A percentile compares a stretch with the other conserved stretches of the same genome.
phyloP scores from a whole-genome alignment of 2,797 vertebrate species.

The Coregonus suidteri region DNA sequence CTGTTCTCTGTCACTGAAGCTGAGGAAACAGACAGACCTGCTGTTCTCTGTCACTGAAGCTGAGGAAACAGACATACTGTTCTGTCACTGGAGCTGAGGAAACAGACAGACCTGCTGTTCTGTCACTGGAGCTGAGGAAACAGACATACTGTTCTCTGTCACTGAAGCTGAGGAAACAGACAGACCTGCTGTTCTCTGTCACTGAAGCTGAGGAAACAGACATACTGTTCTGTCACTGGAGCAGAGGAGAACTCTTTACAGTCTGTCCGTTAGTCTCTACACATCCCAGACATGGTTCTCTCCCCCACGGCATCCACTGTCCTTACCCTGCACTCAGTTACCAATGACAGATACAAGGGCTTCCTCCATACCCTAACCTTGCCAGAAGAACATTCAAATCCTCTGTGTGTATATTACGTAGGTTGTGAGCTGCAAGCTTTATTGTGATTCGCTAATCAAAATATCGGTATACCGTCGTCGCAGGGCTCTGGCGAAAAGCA shows the following conservation, averaged over 20 bases:
- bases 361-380: background rate
- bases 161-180: too few relatives aligned
- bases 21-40: background rate
- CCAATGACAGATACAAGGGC: slow-evolving; percentile 13
- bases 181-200: slow-evolving; percentile 7
- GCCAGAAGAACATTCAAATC: slow-evolving; percentile 31
- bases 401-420: slow-evolving; percentile 31
- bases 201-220: too few relatives aligned
- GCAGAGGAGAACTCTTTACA: background rate
- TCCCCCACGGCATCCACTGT: slow-evolving; percentile 19
- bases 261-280: background rate
- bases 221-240: background rate
- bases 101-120: slow-evolving; percentile 49
- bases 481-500: slow-evolving; percentile 32
- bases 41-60: too few relatives aligned
- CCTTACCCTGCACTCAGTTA: slow-evolving; percentile 17
- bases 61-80: background rate
- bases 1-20: too few relatives aligned
- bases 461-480: slow-evolving; percentile 52
- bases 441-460: slow-evolving; percentile 59
- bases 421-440: slow-evolving; percentile 36
- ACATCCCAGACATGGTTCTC: background rate
- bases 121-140: slow-evolving; percentile 9
- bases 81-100: slow-evolving; percentile 22
- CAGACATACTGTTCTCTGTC: too few relatives aligned